Evolutionary conservation across 2,888 invertebrate genomes (phyloP).

Genomic region (Galeruca laticollis): DNA sequence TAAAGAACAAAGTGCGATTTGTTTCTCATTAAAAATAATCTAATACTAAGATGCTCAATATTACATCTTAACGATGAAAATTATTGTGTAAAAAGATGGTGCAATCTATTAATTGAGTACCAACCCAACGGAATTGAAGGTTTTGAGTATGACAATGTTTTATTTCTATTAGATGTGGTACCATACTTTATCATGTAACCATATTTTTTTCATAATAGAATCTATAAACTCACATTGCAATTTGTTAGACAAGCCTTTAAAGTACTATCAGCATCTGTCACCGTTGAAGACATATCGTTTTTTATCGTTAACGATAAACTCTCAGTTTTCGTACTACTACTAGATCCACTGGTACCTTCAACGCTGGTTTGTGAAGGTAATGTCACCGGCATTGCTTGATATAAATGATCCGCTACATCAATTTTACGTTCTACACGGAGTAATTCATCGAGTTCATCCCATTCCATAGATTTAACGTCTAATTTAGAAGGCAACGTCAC

Average conservation of each 20-base stretch:
- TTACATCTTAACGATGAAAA: no score
- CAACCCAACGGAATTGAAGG: no score
- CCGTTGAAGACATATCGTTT: slow-evolving; percentile 36
- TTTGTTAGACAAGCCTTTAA: slow-evolving; percentile 48
- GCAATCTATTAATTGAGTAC: no score
- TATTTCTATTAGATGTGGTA: no score
- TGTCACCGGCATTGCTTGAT: slow-evolving; percentile 78
- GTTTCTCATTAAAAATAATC: no score
- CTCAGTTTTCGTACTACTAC: slow-evolving; percentile 41
- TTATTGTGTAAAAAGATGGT: no score
- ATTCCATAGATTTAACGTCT: slow-evolving; percentile 74
- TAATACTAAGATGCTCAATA: no score
- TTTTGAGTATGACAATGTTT: no score
- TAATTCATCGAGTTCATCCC: slow-evolving; percentile 80
- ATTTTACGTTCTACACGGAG: slow-evolving; percentile 76
- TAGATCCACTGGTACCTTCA: slow-evolving; percentile 60
- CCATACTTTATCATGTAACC: no score
- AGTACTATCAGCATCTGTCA: slow-evolving; percentile 49
- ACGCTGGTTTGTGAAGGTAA: slow-evolving; percentile 70
- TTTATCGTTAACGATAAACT: slow-evolving; percentile 43
- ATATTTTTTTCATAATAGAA: no score
- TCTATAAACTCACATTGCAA: no score
- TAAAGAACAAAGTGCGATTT: no score
- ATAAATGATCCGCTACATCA: slow-evolving; percentile 74
- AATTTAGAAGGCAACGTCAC: slow-evolving; percentile 76